Conservation (phyloP, 2,113 vertebrate species). For the Hydropotes inermis region DNA sequence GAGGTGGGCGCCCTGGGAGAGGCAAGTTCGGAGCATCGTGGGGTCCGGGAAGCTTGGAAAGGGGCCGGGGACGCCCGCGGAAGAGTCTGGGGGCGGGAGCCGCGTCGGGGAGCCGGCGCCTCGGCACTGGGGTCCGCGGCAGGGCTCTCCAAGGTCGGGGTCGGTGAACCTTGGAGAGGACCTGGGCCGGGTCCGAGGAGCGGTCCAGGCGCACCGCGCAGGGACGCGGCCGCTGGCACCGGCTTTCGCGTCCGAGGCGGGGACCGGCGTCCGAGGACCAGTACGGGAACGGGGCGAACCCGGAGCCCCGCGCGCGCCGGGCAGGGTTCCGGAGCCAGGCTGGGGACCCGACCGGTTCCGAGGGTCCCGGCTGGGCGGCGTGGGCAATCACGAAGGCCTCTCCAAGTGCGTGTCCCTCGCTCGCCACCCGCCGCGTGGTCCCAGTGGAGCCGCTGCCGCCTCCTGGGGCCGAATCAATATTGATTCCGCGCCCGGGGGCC, state of each 20-base stretch:
- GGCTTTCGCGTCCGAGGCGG: constrained; percentile 8
- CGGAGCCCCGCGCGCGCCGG: neutral
- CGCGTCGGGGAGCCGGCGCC: neutral
- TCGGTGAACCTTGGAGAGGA: neutral
- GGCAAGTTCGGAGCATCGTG: neutral
- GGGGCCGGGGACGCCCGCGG: neutral
- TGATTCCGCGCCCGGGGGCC: constrained; percentile 17
- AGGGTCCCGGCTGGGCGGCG: neutral
- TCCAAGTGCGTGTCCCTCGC: neutral
- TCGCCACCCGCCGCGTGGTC: neutral
- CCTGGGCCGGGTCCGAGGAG: neutral
- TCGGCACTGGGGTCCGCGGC: neutral
- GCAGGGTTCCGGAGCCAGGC: neutral
- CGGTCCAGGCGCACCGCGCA: neutral
- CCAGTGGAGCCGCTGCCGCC: neutral
- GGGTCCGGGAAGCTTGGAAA: neutral
- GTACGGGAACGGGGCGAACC: neutral
- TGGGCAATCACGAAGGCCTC: neutral
- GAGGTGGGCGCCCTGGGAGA: constrained; percentile 73
- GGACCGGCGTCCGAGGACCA: neutral
- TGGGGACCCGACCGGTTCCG: neutral
- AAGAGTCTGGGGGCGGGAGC: neutral
- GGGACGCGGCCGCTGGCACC: neutral
- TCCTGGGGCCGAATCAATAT: neutral
- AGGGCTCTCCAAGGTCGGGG: neutral